phyloP scores from a whole-genome alignment of 2,797 vertebrate genomes.

The Mus caroli region DNA sequence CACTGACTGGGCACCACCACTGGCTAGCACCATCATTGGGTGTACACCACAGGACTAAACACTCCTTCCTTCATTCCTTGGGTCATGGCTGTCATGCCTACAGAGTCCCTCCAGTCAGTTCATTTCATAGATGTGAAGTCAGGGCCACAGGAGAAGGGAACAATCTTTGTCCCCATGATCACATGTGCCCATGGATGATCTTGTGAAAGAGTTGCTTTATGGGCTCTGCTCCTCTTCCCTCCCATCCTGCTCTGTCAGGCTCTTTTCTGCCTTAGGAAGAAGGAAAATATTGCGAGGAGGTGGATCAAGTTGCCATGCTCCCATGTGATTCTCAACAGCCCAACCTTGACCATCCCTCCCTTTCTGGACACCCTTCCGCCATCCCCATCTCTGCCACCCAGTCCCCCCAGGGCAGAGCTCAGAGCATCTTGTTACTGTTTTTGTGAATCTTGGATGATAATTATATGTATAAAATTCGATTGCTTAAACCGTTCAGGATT shows the following conservation, averaged over 20 bases:
- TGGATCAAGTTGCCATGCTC: neutral
- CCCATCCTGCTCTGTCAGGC: neutral
- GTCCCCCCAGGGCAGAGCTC: slow-evolving; percentile 67
- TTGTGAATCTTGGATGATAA: slow-evolving; percentile 80
- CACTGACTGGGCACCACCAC: neutral
- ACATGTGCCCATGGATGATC: accelerated
- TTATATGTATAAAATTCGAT: slow-evolving; percentile 84
- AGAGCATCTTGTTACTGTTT: slow-evolving; percentile 82
- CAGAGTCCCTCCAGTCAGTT: neutral
- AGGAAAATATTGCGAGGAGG: neutral
- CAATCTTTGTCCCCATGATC: neutral
- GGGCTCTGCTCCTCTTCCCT: neutral
- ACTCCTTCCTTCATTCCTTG: neutral
- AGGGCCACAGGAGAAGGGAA: neutral
- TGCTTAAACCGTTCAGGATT: slow-evolving; percentile 84
- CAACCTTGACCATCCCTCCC: neutral
- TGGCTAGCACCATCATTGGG: neutral
- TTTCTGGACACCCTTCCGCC: neutral
- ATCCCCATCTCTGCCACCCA: too few species aligned
- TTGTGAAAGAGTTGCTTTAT: neutral
- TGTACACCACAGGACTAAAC: neutral
- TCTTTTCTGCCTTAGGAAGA: neutral
- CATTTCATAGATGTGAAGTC: slow-evolving; percentile 19
- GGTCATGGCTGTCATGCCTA: neutral
- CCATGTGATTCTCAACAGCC: neutral